Base-by-base conservation (phyloP, 2,797 vertebrate species). In the Tokudaia muenninki region DNA sequence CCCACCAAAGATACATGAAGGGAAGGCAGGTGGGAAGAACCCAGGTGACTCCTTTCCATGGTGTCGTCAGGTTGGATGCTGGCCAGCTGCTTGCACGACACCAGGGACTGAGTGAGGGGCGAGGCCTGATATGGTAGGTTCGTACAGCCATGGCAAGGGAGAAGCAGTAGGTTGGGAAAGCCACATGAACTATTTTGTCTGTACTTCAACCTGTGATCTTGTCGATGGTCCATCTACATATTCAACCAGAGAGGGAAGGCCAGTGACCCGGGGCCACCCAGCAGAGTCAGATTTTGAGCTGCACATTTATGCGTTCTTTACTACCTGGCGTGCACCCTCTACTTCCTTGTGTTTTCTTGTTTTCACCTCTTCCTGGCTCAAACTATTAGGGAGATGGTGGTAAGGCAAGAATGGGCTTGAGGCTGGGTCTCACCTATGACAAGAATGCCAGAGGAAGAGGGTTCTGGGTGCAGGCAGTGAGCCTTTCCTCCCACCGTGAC, bases 271-370 rank as follows among this genome's bases (percentile, higher is more conserved):
- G 29, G 47, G 86, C 37, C 37, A 29, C 37, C 14, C 4, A 21
- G 67, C 59, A 81, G 52, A 80, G 50, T 17, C 41, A 75, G 37
- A 34, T 72, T 31, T 12, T 65, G 21, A 52, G 29, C 65, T 29
- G 6, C 17, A 7, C n/a, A 26, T 24, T 72, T 14, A 14, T 11
- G 47, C 47, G 22, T 34, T 74, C 16, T 47, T 29, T 22, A 63
- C 11, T 17, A 4, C 6, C 0, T 8, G 44, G 34, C 0, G 2
- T 16, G 26, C 34, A 29, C 24, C n/a, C 34, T 14, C 74, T 6
- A 29, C 22, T 8, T 50, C 19, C 65, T n/a, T 4, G 8, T 3
- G 67, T 50, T 67, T 75, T 41, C 63, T 37, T 63, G 41, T 67
- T n/a, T 88, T 47, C 21, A 70, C 14, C 63, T 84, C 37, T 44